These are phyloP conservation scores for Microcebus ravelobensis DNA, from an alignment of 2,113 vertebrate species.

Conservation along the genomic window DNA sequence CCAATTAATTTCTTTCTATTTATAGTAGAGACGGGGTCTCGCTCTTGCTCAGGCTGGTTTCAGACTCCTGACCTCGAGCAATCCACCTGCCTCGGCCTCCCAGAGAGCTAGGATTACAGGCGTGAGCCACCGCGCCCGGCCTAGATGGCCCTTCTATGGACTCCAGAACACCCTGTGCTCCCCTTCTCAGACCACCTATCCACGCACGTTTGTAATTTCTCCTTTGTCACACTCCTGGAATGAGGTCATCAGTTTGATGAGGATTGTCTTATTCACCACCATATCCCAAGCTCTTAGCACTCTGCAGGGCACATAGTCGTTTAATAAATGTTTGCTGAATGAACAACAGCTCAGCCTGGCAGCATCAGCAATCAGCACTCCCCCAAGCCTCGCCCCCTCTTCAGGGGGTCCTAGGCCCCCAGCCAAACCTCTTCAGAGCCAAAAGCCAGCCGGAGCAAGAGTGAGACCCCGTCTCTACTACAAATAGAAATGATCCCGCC, in stretches of 20 bases:
- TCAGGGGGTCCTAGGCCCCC: neutral
- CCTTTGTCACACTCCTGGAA: neutral
- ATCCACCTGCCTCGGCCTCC: too few species aligned
- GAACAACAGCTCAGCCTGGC: neutral
- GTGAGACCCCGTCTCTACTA: too few species aligned
- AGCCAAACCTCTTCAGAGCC: conserved; percentile 19
- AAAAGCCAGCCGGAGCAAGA: too few species aligned
- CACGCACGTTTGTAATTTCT: neutral
- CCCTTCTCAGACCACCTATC: neutral
- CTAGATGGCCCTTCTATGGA: neutral
- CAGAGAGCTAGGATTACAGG: too few species aligned
- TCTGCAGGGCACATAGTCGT: neutral
- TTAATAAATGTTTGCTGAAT: conserved; percentile 22
- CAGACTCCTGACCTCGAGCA: too few species aligned
- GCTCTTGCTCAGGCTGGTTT: too few species aligned
- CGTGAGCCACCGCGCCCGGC: too few species aligned
- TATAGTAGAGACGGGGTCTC: too few species aligned
- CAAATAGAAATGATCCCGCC: too few species aligned
- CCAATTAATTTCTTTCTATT: too few species aligned
- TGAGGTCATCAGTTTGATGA: neutral
- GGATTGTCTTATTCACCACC: neutral
- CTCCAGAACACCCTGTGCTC: neutral
- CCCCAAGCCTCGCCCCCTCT: neutral
- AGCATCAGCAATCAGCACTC: neutral
- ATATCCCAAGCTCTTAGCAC: neutral